Base-by-base conservation (phyloP, 2,888 invertebrate species). In the Rhimphoctona megacephalus region DNA sequence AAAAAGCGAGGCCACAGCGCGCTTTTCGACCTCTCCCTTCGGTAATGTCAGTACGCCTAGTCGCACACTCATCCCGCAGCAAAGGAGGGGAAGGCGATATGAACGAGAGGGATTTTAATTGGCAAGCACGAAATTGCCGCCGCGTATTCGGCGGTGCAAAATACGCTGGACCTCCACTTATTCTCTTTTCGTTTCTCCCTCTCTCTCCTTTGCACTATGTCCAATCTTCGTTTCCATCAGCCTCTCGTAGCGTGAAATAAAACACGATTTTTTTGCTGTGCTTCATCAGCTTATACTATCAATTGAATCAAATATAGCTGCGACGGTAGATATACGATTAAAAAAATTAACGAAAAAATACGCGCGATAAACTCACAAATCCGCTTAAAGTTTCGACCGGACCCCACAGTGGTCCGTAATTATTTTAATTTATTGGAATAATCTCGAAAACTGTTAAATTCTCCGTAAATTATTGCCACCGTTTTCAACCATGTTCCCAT, bases 71-170 rank as follows among this genome's bases (percentile, higher is more conserved):
- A 88, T 82, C 64, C 83, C 84, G 85, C 69, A 57, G 82, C 83
- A 85, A 52, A 66, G 22, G 66, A 57, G 66, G 70, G 70, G 30
- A 36, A 36, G 76, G 85, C 78, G 87, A 83, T 85, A 85, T 83
- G 88, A 87, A 86, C 88, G 89, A 88, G 90, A 57, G 89, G 90
- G 88, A 89, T 88, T 91, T 92, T 92, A 92, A 92, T 92, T 92
- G 92, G 90, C 90, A 91, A 89, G 90, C 90, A 88, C 83, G 87
- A 90, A 92, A 92, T 92, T 92, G 92, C 90, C 89, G 87, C 87
- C 87, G 82, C 70, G 87, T 84, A 83, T 86, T 85, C 76, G 82
- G 81, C 57, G 49, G 22, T 72, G 76, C 82, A 80, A 81, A 86
- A 85, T 81, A 30, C 49, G 66, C 77, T 64, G 49, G 22, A 57